Evolutionary conservation across 2,797 vertebrate species (phyloP), one percentile per base, ranked within the genome.

Genomic region (Neostethus bicornis): DNA sequence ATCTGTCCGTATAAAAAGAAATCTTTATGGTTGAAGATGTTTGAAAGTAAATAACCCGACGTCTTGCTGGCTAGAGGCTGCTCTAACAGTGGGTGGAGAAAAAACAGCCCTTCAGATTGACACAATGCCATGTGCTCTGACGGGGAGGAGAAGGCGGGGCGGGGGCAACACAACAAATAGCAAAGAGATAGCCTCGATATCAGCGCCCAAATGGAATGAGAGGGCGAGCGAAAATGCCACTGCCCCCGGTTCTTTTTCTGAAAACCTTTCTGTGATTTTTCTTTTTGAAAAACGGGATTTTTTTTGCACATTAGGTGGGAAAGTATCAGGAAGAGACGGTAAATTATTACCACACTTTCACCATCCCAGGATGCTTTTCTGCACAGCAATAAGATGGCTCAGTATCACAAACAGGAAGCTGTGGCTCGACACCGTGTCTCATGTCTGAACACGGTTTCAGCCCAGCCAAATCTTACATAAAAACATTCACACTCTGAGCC

Each of bases 381-480:
- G 5, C 43, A 51, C 56, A 75, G 84, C 79, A 77, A 76, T 53
- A 70, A 85, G 87, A 91, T 66, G 89, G 92, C 85, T 88, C 86
- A 86, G 85, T 90, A 91, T 92, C 90, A 90, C 85, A 90, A 90
- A 92, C 88, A 87, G 91, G 90, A 93, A 44, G 91, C 87, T 80
- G 89, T 89, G 89, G 75, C 87, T 80, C 66, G 31, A 76, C 70
- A 60, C 89, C 89, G 89, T 88, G 92, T 93, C 94, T 94, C 92
- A 93, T 91, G 93, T 93, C 92, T 91, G 88, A 92, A 94, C 92
- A 93, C 92, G 93, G 91, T 91, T 93, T 93, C 90, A 92, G 81
- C 83, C 81, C 81, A 84, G 90, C 91, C 92, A 92, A 93, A 93
- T 93, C 92, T 92, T 90, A 90, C 91, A 85, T 73, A 85, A 79